Evolutionary conservation across 2,888 invertebrate genomes (phyloP).

Genomic region (Cantharis flavilabris): DNA sequence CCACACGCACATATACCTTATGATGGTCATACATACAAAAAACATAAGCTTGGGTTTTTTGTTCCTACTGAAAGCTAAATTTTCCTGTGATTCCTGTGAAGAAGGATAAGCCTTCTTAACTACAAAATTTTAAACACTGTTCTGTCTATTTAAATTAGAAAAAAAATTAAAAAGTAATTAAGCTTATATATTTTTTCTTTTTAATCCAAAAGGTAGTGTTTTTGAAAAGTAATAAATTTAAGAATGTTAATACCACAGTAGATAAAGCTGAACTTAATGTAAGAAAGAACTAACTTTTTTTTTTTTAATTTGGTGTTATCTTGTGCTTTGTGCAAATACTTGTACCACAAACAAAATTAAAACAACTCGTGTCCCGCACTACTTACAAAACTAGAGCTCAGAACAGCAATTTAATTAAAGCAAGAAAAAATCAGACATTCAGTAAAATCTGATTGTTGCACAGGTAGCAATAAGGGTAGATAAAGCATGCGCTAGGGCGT

Average conservation of each 20-base stretch:
- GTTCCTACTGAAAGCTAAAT: too few species aligned
- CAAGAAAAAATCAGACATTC: slow-evolving; percentile 27
- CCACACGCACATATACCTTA: too few species aligned
- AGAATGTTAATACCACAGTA: background rate
- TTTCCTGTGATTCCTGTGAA: too few species aligned
- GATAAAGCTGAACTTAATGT: background rate
- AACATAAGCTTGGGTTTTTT: too few species aligned
- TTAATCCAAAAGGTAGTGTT: background rate
- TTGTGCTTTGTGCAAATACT: background rate
- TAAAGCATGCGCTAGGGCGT: slow-evolving; percentile 43
- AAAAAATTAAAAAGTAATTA: background rate
- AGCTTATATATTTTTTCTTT: background rate
- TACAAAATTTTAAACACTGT: background rate
- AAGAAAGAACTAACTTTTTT: background rate
- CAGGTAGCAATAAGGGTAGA: slow-evolving; percentile 44
- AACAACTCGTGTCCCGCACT: background rate
- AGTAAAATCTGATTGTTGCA: slow-evolving; percentile 41
- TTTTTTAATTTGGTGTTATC: background rate
- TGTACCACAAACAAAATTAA: background rate
- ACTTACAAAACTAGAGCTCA: slow-evolving; percentile 1
- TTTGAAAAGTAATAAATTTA: background rate
- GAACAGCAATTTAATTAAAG: slow-evolving; percentile 22
- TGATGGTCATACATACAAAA: too few species aligned
- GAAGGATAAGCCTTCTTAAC: too few species aligned
- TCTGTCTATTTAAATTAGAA: background rate